A percentile compares a stretch with the other conserved stretches of the same genome.
Conservation (phyloP, 2,888 invertebrate genomes). For the Agrenia bidenticulata region DNA sequence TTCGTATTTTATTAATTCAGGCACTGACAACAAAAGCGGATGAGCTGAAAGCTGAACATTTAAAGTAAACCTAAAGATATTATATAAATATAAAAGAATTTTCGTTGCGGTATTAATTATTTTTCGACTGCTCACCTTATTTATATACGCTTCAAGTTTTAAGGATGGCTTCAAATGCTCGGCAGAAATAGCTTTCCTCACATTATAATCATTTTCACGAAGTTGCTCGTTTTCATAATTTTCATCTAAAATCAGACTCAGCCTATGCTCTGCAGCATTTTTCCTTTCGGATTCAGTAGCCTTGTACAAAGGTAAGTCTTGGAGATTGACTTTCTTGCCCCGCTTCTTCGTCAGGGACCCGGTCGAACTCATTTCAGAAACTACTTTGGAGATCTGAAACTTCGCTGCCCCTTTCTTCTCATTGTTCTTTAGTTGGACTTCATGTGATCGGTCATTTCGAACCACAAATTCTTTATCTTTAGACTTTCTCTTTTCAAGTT, state of each 20-base stretch:
- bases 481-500: conserved; percentile 54
- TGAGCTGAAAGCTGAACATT: too few relatives aligned
- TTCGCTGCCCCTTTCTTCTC: conserved; percentile 22
- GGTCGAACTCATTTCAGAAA: not conserved
- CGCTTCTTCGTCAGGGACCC: not conserved
- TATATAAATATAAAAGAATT: too few relatives aligned
- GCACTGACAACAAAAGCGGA: too few relatives aligned
- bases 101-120: too few relatives aligned
- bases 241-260: conserved; percentile 38
- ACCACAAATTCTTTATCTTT: conserved; percentile 55
- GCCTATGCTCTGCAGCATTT: conserved; percentile 36
- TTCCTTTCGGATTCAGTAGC: conserved; percentile 28
- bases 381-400: conserved; percentile 11
- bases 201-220: conserved; percentile 22
- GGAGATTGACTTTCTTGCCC: conserved; percentile 28
- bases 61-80: too few relatives aligned
- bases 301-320: conserved; percentile 27
- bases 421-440: conserved; percentile 16
- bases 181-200: conserved; percentile 13
- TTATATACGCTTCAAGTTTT: not conserved
- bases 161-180: not conserved
- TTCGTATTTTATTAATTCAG: too few relatives aligned
- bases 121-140: too few relatives aligned
- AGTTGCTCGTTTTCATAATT: not conserved
- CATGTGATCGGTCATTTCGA: conserved; percentile 51